Evolutionary conservation across 2,797 vertebrate species (phyloP).

Genomic region (Rhinichthys osculus): DNA sequence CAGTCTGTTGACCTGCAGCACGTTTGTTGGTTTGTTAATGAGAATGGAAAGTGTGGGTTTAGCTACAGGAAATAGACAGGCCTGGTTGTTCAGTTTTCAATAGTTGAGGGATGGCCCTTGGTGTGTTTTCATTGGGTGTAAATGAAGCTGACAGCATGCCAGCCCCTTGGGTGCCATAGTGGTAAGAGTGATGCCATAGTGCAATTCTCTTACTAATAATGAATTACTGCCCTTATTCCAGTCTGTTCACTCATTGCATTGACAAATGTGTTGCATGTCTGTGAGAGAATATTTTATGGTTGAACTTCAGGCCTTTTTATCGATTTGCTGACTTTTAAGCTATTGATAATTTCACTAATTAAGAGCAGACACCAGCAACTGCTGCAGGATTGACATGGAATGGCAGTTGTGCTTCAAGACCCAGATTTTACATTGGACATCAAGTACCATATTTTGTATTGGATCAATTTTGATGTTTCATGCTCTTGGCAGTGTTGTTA

Average conservation of each 20-base stretch:
- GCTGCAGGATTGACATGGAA: slow-evolving; percentile 1
- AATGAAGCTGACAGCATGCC: slow-evolving; percentile 27
- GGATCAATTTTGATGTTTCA: neutral
- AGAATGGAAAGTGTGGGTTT: slow-evolving; percentile 18
- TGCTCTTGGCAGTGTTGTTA: neutral
- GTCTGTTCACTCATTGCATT: neutral
- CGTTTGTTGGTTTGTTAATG: slow-evolving; percentile 31
- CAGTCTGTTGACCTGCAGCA: slow-evolving; percentile 15
- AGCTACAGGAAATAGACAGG: neutral
- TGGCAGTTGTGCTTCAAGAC: neutral
- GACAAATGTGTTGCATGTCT: slow-evolving; percentile 3
- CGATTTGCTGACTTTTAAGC: neutral
- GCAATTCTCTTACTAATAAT: neutral
- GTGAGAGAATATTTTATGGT: slow-evolving; percentile 11
- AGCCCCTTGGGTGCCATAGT: neutral
- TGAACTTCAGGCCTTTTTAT: slow-evolving; percentile 1
- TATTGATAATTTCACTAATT: slow-evolving; percentile 42
- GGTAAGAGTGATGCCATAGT: neutral
- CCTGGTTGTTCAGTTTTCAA: slow-evolving; percentile 13
- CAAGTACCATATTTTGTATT: neutral
- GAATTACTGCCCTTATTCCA: slow-evolving; percentile 21
- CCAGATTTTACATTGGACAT: neutral
- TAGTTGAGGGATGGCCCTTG: slow-evolving; percentile 17
- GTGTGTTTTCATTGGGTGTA: slow-evolving; percentile 31
- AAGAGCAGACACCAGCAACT: slow-evolving; percentile 26